Evolutionary conservation across 2,797 vertebrate genomes (phyloP).

Genomic region (Nothura maculosa): DNA sequence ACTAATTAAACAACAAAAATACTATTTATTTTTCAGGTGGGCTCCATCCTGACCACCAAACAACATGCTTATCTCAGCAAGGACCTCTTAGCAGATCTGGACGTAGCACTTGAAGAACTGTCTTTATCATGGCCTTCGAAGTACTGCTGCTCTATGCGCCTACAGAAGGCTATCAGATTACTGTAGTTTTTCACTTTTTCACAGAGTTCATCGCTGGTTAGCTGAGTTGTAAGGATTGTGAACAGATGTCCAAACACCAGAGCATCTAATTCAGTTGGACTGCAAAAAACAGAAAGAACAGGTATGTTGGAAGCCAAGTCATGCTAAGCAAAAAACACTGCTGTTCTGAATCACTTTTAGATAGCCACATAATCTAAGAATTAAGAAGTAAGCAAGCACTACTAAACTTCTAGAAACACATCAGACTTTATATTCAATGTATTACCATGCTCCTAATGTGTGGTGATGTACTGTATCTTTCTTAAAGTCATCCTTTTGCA

Average conservation of each 20-base stretch:
- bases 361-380: background rate
- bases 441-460: background rate
- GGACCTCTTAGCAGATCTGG: slow-evolving; percentile 68
- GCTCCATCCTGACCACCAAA: background rate
- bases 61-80: slow-evolving; percentile 37
- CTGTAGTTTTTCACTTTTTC: slow-evolving; percentile 93
- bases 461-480: background rate
- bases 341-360: background rate
- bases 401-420: background rate
- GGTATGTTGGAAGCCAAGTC: background rate
- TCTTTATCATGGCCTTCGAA: slow-evolving; percentile 87
- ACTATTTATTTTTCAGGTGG: slow-evolving; percentile 37
- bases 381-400: background rate
- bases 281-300: slow-evolving; percentile 60
- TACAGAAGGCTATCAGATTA: slow-evolving; percentile 94
- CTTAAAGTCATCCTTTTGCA: slow-evolving; percentile 42
- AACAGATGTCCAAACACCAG: slow-evolving; percentile 97
- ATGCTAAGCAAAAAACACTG: background rate
- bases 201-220: slow-evolving; percentile 91
- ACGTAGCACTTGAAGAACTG: slow-evolving; percentile 57
- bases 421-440: background rate
- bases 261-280: slow-evolving; percentile 92
- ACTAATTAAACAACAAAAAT: slow-evolving; percentile 24
- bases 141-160: slow-evolving; percentile 94
- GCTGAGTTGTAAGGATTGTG: slow-evolving; percentile 95